Conservation (phyloP, 2,888 invertebrate species). For the Platynereis dumerilii region DNA sequence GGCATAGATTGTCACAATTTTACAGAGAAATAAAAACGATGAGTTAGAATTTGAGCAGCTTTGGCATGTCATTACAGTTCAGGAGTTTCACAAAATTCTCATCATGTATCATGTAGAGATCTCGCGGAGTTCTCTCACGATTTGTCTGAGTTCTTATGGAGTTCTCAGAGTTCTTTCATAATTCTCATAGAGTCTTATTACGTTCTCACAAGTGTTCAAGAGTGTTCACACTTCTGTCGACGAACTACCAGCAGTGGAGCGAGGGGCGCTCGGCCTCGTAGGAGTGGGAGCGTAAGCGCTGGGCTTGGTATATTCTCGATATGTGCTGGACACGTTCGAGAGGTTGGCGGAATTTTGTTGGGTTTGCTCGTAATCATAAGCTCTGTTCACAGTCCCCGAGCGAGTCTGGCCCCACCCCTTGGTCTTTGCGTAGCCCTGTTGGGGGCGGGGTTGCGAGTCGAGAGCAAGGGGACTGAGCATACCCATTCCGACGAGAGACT, state of each 20-base stretch:
- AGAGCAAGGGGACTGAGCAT: constrained; percentile 1
- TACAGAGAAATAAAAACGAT: no score
- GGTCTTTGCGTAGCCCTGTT: background rate
- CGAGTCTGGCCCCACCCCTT: background rate
- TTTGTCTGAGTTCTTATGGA: no score
- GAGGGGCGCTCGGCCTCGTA: constrained; percentile 6
- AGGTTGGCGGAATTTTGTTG: background rate
- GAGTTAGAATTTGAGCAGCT: no score
- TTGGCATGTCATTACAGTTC: no score
- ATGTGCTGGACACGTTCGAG: constrained; percentile 8
- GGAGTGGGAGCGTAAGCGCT: constrained; percentile 15
- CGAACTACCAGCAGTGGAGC: background rate
- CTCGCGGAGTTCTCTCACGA: no score
- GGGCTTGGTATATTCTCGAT: constrained; percentile 2
- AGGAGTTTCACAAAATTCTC: no score
- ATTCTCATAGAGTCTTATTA: no score
- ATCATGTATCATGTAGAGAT: no score
- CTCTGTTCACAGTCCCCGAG: background rate
- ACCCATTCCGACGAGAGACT: background rate
- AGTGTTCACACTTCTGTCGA: constrained; percentile 21
- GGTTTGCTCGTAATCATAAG: constrained; percentile 1
- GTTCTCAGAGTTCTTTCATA: no score
- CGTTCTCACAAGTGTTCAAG: no score
- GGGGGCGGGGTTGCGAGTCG: background rate
- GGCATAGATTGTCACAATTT: no score